phyloP scores from a whole-genome alignment of 1,140 invertebrate species.

The Pristionchus pacificus region DNA sequence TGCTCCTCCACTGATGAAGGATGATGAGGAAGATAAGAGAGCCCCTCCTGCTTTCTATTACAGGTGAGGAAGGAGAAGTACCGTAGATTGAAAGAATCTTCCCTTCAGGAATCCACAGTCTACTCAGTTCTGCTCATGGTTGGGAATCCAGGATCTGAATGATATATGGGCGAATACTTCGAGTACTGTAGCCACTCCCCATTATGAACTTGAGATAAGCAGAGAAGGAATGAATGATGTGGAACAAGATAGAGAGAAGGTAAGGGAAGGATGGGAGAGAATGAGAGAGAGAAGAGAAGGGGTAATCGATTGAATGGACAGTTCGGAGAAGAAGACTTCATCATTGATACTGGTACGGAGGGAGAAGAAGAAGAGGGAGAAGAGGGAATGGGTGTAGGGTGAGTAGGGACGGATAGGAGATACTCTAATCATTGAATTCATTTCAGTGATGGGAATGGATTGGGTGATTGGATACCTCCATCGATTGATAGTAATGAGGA shows the following conservation, averaged over 20 bases:
- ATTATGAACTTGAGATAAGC: conserved; percentile 16
- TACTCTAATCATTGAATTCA: no score
- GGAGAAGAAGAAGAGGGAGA: background rate
- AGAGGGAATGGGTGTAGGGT: background rate
- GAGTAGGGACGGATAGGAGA: background rate
- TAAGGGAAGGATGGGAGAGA: background rate
- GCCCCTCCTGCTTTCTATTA: conserved; percentile 47
- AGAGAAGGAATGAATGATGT: conserved; percentile 19
- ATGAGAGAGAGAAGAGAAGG: no score
- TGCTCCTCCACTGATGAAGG: conserved; percentile 63
- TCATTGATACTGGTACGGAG: conserved; percentile 10
- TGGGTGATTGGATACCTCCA: no score
- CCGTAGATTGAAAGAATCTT: conserved; percentile 17
- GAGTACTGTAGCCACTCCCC: conserved; percentile 45
- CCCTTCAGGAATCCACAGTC: conserved; percentile 76
- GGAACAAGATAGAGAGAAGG: conserved; percentile 9
- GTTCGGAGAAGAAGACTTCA: conserved; percentile 17
- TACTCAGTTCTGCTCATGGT: conserved; percentile 70
- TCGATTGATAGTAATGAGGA: no score
- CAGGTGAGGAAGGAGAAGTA: conserved; percentile 35
- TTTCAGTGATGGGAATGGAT: no score
- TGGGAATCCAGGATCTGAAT: conserved; percentile 73
- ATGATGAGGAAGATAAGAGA: conserved; percentile 13
- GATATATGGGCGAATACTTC: conserved; percentile 1
- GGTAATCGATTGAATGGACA: background rate